phyloP scores from a whole-genome alignment of 2,888 invertebrate genomes.

The Pachymerium ferrugineum region DNA sequence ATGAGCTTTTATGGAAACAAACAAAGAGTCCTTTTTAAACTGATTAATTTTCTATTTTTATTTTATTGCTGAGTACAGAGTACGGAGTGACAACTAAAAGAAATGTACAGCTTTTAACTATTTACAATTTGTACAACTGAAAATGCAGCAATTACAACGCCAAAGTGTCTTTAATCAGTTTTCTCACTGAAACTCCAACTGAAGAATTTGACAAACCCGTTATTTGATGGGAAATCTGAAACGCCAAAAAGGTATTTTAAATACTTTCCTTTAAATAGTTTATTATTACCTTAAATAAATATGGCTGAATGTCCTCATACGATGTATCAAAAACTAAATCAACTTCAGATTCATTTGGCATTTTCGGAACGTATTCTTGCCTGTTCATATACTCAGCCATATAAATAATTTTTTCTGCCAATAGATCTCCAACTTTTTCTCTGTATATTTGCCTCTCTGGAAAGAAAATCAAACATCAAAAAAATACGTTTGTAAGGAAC shows the following conservation, averaged over 20 bases:
- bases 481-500: not conserved
- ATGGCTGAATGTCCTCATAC: conserved; percentile 91
- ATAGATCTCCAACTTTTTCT: conserved; percentile 56
- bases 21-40: no score
- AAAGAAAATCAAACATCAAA: conserved; percentile 31
- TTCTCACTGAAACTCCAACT: conserved; percentile 82
- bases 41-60: no score
- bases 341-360: conserved; percentile 85
- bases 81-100: not conserved
- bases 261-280: not conserved
- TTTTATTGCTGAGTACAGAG: not conserved
- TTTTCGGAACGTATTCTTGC: conserved; percentile 93
- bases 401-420: conserved; percentile 89
- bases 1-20: no score
- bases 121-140: not conserved
- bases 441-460: conserved; percentile 74
- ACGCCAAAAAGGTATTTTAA: conserved; percentile 37
- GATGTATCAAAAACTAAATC: conserved; percentile 91
- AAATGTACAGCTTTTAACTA: not conserved
- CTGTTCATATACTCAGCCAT: conserved; percentile 93
- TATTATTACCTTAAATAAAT: conserved; percentile 76
- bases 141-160: conserved; percentile 40
- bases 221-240: conserved; percentile 62
- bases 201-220: conserved; percentile 68
- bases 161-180: conserved; percentile 79